Evolutionary conservation across 2,888 invertebrate species (phyloP).

Genomic region (Therioaphis trifolii): DNA sequence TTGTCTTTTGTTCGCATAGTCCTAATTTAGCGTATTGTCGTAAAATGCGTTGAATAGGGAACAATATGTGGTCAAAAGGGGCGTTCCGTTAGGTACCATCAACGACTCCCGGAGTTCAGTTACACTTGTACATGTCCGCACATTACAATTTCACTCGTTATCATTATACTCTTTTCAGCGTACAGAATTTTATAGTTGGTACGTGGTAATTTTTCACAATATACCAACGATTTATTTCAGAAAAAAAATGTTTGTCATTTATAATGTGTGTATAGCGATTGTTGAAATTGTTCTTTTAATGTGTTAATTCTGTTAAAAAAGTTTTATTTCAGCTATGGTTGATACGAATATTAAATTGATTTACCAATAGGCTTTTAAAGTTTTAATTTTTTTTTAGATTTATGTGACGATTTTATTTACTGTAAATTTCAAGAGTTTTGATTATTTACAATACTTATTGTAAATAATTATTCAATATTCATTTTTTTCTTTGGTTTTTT

Average conservation of each 20-base stretch:
- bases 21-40: slow-evolving; percentile 59
- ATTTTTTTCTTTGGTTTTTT: no score
- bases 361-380: no score
- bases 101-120: slow-evolving; percentile 28
- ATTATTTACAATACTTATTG: no score
- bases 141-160: slow-evolving; percentile 48
- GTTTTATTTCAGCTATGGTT: no score
- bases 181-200: not conserved
- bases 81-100: slow-evolving; percentile 31
- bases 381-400: no score
- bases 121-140: slow-evolving; percentile 32
- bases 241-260: not conserved
- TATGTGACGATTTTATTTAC: no score
- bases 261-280: no score
- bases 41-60: slow-evolving; percentile 29
- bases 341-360: no score
- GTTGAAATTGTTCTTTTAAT: no score
- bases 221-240: not conserved
- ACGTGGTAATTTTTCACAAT: slow-evolving; percentile 10
- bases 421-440: no score
- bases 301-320: no score
- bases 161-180: not conserved
- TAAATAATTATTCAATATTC: no score
- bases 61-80: slow-evolving; percentile 53
- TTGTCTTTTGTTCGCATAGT: slow-evolving; percentile 50